These are phyloP conservation scores for Leptosomus discolor DNA, from an alignment of 2,113 vertebrate genomes.

Conservation along the genomic window DNA sequence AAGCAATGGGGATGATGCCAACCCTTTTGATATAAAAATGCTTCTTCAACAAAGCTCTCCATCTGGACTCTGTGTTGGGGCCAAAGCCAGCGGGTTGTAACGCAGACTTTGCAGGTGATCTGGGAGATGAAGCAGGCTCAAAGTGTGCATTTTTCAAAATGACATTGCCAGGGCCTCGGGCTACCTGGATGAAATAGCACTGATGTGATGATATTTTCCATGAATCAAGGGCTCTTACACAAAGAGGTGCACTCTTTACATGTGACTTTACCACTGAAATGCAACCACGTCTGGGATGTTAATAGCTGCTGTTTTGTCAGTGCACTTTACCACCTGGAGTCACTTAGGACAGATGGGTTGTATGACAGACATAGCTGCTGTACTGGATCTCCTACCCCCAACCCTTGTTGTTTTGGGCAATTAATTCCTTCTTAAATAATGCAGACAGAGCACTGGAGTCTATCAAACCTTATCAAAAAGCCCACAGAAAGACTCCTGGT, in stretches of 20 bases:
- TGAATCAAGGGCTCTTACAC: background rate
- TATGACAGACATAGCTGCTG: background rate
- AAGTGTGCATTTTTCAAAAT: background rate
- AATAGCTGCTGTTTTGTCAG: background rate
- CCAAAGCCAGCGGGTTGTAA: slow-evolving; percentile 8
- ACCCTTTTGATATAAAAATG: slow-evolving; percentile 38
- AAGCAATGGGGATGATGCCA: slow-evolving; percentile 39
- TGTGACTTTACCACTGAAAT: background rate
- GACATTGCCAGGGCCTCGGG: background rate
- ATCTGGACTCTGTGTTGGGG: slow-evolving; percentile 44
- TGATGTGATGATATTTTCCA: background rate
- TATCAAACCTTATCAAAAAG: background rate
- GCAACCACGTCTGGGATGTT: background rate
- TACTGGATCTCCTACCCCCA: background rate
- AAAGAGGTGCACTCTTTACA: background rate
- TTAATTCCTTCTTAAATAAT: background rate
- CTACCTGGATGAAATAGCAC: background rate
- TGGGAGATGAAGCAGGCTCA: background rate
- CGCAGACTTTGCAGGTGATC: background rate
- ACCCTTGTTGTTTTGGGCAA: background rate
- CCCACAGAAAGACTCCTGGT: background rate
- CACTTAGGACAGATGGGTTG: background rate
- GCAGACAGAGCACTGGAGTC: background rate
- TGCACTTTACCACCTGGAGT: background rate
- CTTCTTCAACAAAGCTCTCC: slow-evolving; percentile 40